Percentiles rank a stretch among this genome's conserved stretches.
Conservation (phyloP, 2,113 vertebrate species). For the Indicator indicator region DNA sequence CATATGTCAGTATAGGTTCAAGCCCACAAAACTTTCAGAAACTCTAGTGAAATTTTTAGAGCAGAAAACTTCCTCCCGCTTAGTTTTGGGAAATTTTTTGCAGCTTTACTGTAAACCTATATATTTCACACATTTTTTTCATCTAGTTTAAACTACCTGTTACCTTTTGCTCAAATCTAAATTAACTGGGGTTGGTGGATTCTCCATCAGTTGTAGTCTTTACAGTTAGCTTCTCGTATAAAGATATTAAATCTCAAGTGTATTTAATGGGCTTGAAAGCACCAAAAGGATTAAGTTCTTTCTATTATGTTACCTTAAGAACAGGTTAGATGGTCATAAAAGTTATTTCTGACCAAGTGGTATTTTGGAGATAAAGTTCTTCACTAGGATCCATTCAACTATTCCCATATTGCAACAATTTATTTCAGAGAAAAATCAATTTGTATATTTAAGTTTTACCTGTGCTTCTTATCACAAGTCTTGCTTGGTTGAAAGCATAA, state of each 20-base stretch:
- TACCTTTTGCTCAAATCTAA: background rate
- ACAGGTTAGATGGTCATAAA: background rate
- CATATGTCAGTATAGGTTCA: background rate
- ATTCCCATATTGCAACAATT: background rate
- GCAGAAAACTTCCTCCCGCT: rapidly evolving
- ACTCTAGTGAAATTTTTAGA: constrained; percentile 4
- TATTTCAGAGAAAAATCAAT: background rate
- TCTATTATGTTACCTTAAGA: background rate
- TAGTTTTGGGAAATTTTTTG: background rate
- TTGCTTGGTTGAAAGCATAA: background rate
- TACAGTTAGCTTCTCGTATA: background rate
- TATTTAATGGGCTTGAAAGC: background rate
- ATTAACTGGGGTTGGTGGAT: background rate
- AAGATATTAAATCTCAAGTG: background rate
- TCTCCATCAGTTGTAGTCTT: background rate
- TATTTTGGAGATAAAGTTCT: background rate
- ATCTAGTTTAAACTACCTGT: background rate
- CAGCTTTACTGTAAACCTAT: background rate
- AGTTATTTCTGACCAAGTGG: background rate
- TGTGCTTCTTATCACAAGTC: background rate
- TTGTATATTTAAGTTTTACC: background rate
- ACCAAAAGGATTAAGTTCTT: background rate
- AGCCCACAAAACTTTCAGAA: background rate
- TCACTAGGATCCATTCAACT: background rate
- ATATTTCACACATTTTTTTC: background rate